These are phyloP conservation scores for Torymus texanus DNA, from an alignment of 2,888 invertebrate genomes.

Conservation along the genomic window DNA sequence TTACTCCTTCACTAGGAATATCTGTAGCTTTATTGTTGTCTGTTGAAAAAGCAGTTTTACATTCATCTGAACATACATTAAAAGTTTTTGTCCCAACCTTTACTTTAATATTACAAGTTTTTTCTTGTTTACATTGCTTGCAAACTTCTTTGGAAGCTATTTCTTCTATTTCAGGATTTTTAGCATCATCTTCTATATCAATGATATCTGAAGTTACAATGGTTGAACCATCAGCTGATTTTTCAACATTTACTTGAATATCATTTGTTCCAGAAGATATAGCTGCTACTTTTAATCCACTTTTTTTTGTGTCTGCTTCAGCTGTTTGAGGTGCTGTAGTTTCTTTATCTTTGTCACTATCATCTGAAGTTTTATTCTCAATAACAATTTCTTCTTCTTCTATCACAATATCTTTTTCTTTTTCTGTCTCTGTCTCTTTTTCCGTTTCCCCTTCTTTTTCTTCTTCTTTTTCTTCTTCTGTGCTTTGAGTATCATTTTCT, in stretches of 20 bases:
- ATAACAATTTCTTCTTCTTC: constrained; percentile 54
- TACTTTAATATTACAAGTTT: constrained; percentile 72
- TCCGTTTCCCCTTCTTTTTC: constrained; percentile 54
- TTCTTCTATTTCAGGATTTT: constrained; percentile 69
- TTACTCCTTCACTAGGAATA: constrained; percentile 71
- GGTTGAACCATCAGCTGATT: constrained; percentile 31
- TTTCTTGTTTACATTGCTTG: constrained; percentile 70
- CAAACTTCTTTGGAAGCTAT: constrained; percentile 66
- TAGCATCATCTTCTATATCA: constrained; percentile 77
- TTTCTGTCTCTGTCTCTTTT: constrained; percentile 37
- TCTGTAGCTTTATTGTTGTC: constrained; percentile 70
- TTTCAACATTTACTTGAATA: constrained; percentile 39
- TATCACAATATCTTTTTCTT: constrained; percentile 14
- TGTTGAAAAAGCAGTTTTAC: constrained; percentile 67
- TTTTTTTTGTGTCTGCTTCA: constrained; percentile 62
- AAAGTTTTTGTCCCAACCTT: constrained; percentile 75
- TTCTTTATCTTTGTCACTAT: constrained; percentile 31
- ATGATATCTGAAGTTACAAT: constrained; percentile 65
- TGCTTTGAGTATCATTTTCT: constrained; percentile 27
- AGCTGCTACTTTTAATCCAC: constrained; percentile 50
- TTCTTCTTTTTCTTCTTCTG: constrained; percentile 47
- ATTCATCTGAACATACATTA: constrained; percentile 70
- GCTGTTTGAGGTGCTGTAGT: constrained; percentile 9
- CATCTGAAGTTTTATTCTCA: constrained; percentile 17
- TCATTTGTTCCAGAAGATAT: constrained; percentile 41